Evolutionary conservation across 2,888 invertebrate genomes (phyloP).

Genomic region (Camponotus fellah): DNA sequence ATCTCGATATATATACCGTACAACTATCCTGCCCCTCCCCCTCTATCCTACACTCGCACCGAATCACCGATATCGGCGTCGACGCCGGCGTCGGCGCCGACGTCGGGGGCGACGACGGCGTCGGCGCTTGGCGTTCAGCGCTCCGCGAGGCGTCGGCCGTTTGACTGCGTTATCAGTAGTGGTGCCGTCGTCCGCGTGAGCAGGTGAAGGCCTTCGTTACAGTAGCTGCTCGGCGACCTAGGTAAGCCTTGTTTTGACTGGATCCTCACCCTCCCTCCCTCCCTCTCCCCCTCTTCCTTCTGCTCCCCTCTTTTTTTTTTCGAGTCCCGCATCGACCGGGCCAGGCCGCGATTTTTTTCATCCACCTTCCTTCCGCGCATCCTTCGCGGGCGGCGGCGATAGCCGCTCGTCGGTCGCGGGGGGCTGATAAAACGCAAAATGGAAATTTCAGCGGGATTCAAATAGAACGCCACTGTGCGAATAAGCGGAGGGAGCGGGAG

Average conservation of each 20-base stretch:
- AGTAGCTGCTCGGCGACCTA: constrained; percentile 55
- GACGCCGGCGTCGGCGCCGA: constrained; percentile 20
- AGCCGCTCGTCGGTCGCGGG: background rate
- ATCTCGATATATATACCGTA: constrained; percentile 15
- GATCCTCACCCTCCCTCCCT: background rate
- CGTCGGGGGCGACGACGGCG: constrained; percentile 13
- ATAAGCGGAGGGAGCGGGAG: background rate
- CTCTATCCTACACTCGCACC: background rate
- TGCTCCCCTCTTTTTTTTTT: background rate
- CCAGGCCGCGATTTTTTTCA: constrained; percentile 35
- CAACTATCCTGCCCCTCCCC: background rate
- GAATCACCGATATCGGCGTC: constrained; percentile 4
- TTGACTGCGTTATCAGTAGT: constrained; percentile 58
- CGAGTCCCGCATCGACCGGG: constrained; percentile 40
- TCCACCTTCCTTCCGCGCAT: background rate
- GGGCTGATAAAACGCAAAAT: constrained; percentile 41
- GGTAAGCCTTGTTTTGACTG: constrained; percentile 58
- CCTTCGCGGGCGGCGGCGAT: background rate
- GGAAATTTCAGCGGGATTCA: constrained; percentile 39
- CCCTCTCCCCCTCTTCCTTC: background rate
- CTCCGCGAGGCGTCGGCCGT: constrained; percentile 54
- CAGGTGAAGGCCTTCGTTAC: constrained; percentile 48
- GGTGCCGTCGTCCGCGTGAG: constrained; percentile 56
- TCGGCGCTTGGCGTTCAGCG: constrained; percentile 45
- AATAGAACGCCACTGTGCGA: constrained; percentile 22